Conservation (phyloP, 2,888 invertebrate genomes). For the Tholera decimalis region DNA sequence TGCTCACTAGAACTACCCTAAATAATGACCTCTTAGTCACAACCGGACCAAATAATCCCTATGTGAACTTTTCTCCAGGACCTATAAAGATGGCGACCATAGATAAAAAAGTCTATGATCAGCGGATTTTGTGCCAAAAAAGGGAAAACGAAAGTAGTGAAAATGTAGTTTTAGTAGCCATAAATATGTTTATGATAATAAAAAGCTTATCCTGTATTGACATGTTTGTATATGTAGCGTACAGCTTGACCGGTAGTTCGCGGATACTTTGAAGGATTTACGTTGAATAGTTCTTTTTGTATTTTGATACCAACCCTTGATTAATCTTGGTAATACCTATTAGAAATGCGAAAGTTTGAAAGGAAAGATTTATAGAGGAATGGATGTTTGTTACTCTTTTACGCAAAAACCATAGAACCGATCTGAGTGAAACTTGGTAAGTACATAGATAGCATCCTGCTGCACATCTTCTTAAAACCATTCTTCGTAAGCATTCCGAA, state of each 20-base stretch:
- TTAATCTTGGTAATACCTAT: too few relatives aligned
- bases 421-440: too few relatives aligned
- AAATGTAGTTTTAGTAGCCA: slow-evolving; percentile 51
- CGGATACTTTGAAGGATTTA: background rate
- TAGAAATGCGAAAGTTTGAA: too few relatives aligned
- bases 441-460: too few relatives aligned
- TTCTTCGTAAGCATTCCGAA: too few relatives aligned
- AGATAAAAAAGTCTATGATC: slow-evolving; percentile 56
- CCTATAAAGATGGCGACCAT: slow-evolving; percentile 57
- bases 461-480: too few relatives aligned
- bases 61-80: slow-evolving; percentile 47
- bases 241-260: slow-evolving; percentile 37
- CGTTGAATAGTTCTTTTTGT: background rate
- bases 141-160: slow-evolving; percentile 33
- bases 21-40: slow-evolving; percentile 55
- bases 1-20: slow-evolving; percentile 44
- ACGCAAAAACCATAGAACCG: too few relatives aligned
- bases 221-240: slow-evolving; percentile 23
- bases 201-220: slow-evolving; percentile 57
- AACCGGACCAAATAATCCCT: slow-evolving; percentile 43
- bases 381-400: too few relatives aligned
- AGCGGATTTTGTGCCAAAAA: slow-evolving; percentile 59
- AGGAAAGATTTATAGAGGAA: too few relatives aligned
- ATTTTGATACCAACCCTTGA: too few relatives aligned
- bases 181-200: slow-evolving; percentile 62